Evolutionary conservation across 1,140 invertebrate species (phyloP).

Genomic region (Papilio polyxenes): DNA sequence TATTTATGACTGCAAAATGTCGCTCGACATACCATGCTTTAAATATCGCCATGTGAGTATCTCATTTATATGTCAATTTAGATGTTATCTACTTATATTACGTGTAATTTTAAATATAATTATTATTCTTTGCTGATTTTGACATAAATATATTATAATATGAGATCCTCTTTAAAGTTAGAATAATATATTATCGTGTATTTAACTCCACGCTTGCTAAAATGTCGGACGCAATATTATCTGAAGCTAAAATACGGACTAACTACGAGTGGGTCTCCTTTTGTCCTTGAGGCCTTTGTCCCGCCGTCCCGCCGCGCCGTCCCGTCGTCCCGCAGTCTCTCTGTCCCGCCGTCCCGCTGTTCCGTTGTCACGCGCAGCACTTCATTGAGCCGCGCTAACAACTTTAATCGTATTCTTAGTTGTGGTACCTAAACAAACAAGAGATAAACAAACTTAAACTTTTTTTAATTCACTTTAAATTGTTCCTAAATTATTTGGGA

Average conservation of each 20-base stretch:
- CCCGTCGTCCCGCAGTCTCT: neutral
- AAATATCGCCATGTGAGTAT: too few relatives aligned
- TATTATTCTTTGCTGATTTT: neutral
- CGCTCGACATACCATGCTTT: too few relatives aligned
- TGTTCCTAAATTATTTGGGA: too few relatives aligned
- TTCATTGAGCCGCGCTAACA: neutral
- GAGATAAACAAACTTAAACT: neutral
- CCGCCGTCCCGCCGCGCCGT: neutral
- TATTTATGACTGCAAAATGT: too few relatives aligned
- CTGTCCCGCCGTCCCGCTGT: neutral
- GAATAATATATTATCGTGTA: neutral
- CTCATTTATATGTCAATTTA: too few relatives aligned
- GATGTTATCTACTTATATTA: too few relatives aligned
- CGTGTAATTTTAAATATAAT: neutral
- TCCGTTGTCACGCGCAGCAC: neutral
- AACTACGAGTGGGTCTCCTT: conserved; percentile 18
- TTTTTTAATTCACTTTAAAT: too few relatives aligned
- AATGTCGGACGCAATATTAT: conserved; percentile 22
- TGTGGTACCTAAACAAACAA: too few relatives aligned
- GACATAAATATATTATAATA: neutral
- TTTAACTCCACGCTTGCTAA: neutral
- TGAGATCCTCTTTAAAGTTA: neutral
- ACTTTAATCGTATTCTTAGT: conserved; percentile 16
- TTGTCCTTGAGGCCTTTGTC: conserved; percentile 25
- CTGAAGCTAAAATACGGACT: conserved; percentile 20